Percentiles rank a stretch among this genome's conserved stretches.
Evolutionary conservation across 1,140 invertebrate genomes (phyloP).

Genomic region (Caenorhabditis brenneri): DNA sequence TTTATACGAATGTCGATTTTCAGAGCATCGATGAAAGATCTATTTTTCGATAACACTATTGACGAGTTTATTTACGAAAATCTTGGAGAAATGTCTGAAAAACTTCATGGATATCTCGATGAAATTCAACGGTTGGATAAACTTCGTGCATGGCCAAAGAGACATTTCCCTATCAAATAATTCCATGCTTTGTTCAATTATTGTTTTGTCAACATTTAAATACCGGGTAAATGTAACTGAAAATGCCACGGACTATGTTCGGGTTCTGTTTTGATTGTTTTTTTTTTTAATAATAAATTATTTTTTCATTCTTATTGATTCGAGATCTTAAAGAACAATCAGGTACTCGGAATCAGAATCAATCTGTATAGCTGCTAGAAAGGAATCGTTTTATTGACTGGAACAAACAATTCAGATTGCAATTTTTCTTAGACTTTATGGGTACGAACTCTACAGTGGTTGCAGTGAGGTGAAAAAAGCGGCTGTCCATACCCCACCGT

Average conservation of each 20-base stretch:
- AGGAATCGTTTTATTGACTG: too few species aligned
- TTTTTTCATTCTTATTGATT: not conserved
- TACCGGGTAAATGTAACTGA: not conserved
- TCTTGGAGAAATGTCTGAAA: constrained; percentile 37
- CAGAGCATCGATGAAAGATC: constrained; percentile 39
- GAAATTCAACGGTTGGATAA: constrained; percentile 34
- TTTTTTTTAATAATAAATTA: not conserved
- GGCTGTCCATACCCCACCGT: too few species aligned
- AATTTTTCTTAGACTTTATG: too few species aligned
- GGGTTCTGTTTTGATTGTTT: not conserved
- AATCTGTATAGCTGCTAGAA: too few species aligned
- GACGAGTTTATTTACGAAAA: constrained; percentile 49
- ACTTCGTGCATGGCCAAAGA: constrained; percentile 45
- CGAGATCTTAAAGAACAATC: too few species aligned
- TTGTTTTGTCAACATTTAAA: not conserved
- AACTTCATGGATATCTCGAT: not conserved
- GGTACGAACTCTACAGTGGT: too few species aligned
- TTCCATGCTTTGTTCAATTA: not conserved
- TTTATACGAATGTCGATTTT: not conserved
- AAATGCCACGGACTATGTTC: constrained; percentile 34
- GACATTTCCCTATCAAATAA: constrained; percentile 52
- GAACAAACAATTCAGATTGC: too few species aligned
- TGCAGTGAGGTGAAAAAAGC: too few species aligned
- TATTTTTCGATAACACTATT: constrained; percentile 52
- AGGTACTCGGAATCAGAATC: too few species aligned